Evolutionary conservation across 2,797 vertebrate genomes (phyloP).

Genomic region (Tolypeutes matacus): DNA sequence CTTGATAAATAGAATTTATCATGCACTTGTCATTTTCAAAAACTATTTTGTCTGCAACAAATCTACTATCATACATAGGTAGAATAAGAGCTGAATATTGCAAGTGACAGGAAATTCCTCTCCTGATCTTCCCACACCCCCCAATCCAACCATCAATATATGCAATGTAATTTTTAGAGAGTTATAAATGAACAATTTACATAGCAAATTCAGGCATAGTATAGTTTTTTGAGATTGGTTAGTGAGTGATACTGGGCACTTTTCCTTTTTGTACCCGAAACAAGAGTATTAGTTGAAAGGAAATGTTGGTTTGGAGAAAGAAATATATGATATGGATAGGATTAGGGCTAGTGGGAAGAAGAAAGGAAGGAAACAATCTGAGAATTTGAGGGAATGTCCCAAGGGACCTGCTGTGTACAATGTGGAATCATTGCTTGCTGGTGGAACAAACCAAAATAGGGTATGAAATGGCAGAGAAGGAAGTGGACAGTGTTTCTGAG

Average conservation of each 20-base stretch:
- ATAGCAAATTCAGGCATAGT: not conserved
- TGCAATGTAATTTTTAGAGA: slow-evolving; percentile 42
- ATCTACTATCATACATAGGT: slow-evolving; percentile 33
- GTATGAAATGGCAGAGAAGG: not conserved
- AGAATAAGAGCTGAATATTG: slow-evolving; percentile 69
- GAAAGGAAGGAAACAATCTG: not conserved
- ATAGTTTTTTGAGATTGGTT: not conserved
- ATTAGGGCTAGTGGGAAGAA: not conserved
- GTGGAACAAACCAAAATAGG: not conserved
- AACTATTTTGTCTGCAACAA: slow-evolving; percentile 54
- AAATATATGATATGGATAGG: not conserved
- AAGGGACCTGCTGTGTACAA: not conserved
- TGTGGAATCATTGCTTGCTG: not conserved
- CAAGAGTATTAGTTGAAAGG: not conserved
- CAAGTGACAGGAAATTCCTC: slow-evolving; percentile 26
- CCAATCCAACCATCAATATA: not conserved
- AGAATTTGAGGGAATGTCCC: not conserved
- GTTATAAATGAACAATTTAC: slow-evolving; percentile 21
- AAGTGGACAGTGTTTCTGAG: not conserved
- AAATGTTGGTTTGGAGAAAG: not conserved
- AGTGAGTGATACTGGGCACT: not conserved
- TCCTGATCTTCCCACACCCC: not conserved
- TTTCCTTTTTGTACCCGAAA: not conserved
- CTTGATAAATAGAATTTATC: slow-evolving; percentile 70
- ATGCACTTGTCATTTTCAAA: slow-evolving; percentile 68